Percentiles rank a stretch among this genome's conserved stretches.
These are phyloP conservation scores for Amphiprion clarkii DNA, from an alignment of 2,797 vertebrate genomes.

Conservation along the genomic window DNA sequence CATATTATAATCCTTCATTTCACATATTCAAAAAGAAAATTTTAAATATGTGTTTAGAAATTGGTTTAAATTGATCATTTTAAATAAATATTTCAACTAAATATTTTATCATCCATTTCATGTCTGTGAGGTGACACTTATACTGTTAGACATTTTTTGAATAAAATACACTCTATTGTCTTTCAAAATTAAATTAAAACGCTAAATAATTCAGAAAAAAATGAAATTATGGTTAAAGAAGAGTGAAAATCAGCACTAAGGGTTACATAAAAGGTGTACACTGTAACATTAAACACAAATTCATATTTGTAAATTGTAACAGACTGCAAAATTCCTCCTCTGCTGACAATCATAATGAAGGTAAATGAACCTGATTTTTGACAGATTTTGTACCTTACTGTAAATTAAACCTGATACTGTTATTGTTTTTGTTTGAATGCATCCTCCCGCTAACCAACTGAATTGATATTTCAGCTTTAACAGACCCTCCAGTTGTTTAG, in stretches of 20 bases:
- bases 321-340: not conserved
- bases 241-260: not conserved
- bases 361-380: not conserved
- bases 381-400: conserved; percentile 24
- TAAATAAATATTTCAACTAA: not conserved
- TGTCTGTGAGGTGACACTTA: not conserved
- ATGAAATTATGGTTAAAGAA: not conserved
- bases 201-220: not conserved
- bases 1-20: not conserved
- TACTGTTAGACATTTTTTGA: not conserved
- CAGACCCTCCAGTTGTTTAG: conserved; percentile 41
- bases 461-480: conserved; percentile 28
- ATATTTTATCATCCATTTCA: not conserved
- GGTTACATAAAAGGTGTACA: not conserved
- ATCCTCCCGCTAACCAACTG: conserved; percentile 21
- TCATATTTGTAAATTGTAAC: not conserved
- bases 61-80: not conserved
- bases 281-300: conserved; percentile 8
- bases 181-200: not conserved
- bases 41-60: not conserved
- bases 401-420: conserved; percentile 32
- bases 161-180: not conserved
- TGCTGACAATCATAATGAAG: not conserved
- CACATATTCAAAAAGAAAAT: not conserved
- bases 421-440: conserved; percentile 21